phyloP scores from a whole-genome alignment of 2,113 vertebrate genomes.

The Rhinoptilus africanus region DNA sequence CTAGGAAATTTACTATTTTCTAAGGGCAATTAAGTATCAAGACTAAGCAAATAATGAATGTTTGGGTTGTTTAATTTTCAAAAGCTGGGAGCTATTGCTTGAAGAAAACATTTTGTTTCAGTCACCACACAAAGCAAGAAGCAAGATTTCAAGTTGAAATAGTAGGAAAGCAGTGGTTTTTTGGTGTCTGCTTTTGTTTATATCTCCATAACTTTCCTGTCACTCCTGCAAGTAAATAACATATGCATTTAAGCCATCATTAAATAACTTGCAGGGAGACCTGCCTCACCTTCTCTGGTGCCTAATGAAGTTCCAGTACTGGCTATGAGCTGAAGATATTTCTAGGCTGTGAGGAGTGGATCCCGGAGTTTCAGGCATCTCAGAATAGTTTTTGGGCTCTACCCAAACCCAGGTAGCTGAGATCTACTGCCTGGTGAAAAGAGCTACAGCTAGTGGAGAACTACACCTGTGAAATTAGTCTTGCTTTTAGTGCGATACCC shows the following conservation, averaged over 20 bases:
- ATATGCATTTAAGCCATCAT: background rate
- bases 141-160: background rate
- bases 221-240: background rate
- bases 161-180: background rate
- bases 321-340: background rate
- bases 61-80: background rate
- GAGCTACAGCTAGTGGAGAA: background rate
- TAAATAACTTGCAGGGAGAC: background rate
- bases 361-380: background rate
- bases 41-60: background rate
- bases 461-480: background rate
- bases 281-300: background rate
- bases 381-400: background rate
- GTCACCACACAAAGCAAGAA: background rate
- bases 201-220: background rate
- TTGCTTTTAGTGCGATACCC: background rate
- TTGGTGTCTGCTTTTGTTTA: background rate
- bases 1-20: background rate
- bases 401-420: background rate
- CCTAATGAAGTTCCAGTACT: background rate
- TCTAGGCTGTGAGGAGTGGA: background rate
- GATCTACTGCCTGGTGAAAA: background rate
- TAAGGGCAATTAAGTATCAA: background rate
- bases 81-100: background rate
- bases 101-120: background rate